Percentiles rank a stretch among this genome's conserved stretches.
These are phyloP conservation scores for Galerucella calmariensis DNA, from an alignment of 2,888 invertebrate genomes.

Conservation along the genomic window DNA sequence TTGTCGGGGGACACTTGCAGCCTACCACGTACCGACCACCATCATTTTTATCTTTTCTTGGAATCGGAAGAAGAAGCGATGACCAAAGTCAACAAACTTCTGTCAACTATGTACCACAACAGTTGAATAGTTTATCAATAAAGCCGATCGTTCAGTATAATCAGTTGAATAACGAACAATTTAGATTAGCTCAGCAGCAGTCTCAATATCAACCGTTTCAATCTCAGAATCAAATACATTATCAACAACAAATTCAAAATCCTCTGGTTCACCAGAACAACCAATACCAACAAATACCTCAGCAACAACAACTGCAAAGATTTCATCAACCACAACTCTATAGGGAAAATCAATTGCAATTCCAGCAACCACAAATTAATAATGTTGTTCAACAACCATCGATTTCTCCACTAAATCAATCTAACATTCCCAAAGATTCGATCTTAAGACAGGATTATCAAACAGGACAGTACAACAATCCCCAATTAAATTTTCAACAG, in stretches of 20 bases:
- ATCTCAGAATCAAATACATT: constrained; percentile 9
- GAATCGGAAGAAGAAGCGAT: constrained; percentile 44
- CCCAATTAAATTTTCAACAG: constrained; percentile 35
- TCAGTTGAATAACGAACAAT: constrained; percentile 22
- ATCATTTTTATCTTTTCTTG: constrained; percentile 45
- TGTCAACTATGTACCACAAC: constrained; percentile 15
- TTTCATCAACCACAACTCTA: constrained; percentile 15
- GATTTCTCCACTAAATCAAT: neutral
- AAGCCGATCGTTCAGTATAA: neutral
- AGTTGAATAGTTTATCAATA: constrained; percentile 23
- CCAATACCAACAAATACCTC: constrained; percentile 43
- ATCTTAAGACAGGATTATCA: neutral
- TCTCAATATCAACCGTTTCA: constrained; percentile 25
- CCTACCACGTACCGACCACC: constrained; percentile 65
- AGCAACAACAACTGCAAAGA: constrained; percentile 43
- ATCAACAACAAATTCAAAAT: constrained; percentile 7
- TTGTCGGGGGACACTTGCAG: constrained; percentile 62
- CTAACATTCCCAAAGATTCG: constrained; percentile 7
- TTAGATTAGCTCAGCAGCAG: constrained; percentile 25
- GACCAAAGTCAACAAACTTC: constrained; percentile 39
- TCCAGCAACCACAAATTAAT: constrained; percentile 48
- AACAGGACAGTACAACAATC: constrained; percentile 11
- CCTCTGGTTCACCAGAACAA: constrained; percentile 31
- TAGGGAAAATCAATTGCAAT: constrained; percentile 1
- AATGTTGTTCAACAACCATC: constrained; percentile 27